Conservation (phyloP, 2,797 vertebrate species). For the Nyctibius grandis region DNA sequence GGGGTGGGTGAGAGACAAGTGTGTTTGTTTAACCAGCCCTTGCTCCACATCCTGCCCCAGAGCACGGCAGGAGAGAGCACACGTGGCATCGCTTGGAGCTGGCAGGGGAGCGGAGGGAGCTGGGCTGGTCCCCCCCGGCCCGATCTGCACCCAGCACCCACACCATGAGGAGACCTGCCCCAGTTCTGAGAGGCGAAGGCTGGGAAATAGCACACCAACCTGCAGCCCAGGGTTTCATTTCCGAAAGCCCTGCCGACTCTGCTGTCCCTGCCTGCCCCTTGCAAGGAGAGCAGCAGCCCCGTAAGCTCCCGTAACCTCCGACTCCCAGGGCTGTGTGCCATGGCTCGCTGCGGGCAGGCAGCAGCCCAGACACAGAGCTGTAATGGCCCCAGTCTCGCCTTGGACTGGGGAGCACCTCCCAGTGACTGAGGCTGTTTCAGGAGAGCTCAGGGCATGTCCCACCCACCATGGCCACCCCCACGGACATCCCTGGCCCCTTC, state of each 20-base stretch:
- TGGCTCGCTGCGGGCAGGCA: neutral
- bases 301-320: neutral
- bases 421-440: neutral
- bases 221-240: neutral
- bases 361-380: neutral
- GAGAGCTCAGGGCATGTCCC: neutral
- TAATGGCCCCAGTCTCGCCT: accelerated
- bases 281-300: neutral
- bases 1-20: too few species aligned
- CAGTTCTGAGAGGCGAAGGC: accelerated
- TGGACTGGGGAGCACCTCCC: accelerated
- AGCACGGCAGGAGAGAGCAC: neutral
- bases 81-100: accelerated
- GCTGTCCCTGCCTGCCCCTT: accelerated
- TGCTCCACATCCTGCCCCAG: neutral
- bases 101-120: too few species aligned
- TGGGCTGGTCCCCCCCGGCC: too few species aligned
- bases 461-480: neutral
- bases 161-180: neutral
- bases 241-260: neutral
- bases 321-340: accelerated
- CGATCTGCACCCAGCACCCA: neutral
- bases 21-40: neutral
- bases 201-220: accelerated
- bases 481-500: neutral